Base-by-base conservation (phyloP, 2,113 vertebrate species). In the Trogon melanurus region DNA sequence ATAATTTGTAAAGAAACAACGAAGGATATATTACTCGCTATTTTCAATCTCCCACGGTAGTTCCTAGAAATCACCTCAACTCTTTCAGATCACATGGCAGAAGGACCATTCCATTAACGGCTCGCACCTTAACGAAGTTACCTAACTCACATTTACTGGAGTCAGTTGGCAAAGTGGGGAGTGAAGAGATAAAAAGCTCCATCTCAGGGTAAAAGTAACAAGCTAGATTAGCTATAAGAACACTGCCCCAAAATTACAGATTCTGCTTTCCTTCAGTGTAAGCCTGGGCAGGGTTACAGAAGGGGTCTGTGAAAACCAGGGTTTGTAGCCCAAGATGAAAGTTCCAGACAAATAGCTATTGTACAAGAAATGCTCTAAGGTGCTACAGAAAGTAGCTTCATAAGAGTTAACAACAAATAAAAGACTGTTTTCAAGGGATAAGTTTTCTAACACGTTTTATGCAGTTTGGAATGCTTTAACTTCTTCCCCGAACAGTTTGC, bases 1-100 rank as follows among this genome's bases (percentile, higher is more conserved):
- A 3, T 30, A 4, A 78, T 76, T 95, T 92, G 53, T 74, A 64
- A 88, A 85, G 79, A 94, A 93, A 90, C 60, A 34, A 91, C 82
- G 57, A 25, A 79, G 70, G 66, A 57, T 50, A 3, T 16, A 45
- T 57, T 61, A 48, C 23, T 78, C 48, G 56, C 30, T 95, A 60
- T 84, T 96, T 95, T 93, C 88, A 47, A 51, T 54, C 82, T 90
- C 64, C 65, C 18, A 11, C 22, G 64, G 65, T 38, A 73, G 20
- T 30, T 90, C 66, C 51, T 72, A 88, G 72, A 88, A 88, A 71
- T 86, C 21, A 83, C 81, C n/a, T 56, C 15, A 30, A 50, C 61
- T 89, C 66, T 83, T 71, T 44, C 4, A 60, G 51, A 48, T 57
- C 57, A 88, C 1, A 1, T n/a, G 64, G 56, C 36, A 80, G 76